phyloP scores from a whole-genome alignment of 2,113 vertebrate genomes.

The Lipotes vexillifer region DNA sequence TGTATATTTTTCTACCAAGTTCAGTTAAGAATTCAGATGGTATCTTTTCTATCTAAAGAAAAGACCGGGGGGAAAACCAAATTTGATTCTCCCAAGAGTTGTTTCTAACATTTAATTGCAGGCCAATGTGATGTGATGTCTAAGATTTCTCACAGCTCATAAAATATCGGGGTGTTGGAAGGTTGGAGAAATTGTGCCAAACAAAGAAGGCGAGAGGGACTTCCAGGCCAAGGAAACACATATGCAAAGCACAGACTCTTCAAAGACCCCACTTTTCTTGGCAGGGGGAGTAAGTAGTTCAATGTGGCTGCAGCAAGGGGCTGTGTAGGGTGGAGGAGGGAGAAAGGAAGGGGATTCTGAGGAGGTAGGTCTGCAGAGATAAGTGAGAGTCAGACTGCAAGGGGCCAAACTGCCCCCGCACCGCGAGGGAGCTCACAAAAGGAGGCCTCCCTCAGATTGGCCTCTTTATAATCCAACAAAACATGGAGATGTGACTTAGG shows the following conservation, averaged over 20 bases:
- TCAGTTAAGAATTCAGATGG: not conserved
- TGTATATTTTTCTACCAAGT: not conserved
- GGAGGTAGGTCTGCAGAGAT: not conserved
- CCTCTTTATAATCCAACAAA: not conserved
- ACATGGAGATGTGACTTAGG: not conserved
- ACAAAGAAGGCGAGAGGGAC: not conserved
- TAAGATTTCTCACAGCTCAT: not conserved
- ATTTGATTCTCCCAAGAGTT: not conserved
- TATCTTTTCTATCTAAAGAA: conserved; percentile 1
- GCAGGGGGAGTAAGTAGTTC: not conserved
- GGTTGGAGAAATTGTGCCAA: not conserved
- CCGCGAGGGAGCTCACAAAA: not conserved
- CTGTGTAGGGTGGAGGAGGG: too few species aligned
- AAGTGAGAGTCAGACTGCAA: not conserved
- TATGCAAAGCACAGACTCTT: not conserved
- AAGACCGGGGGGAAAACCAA: not conserved
- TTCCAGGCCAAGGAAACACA: not conserved
- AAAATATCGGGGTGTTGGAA: not conserved
- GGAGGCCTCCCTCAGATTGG: not conserved
- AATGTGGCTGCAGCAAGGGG: not conserved
- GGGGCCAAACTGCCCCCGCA: not conserved
- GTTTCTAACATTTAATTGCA: not conserved
- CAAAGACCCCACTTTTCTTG: not conserved
- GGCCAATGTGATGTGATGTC: not conserved
- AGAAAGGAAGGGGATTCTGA: not conserved